phyloP scores from a whole-genome alignment of 1,140 invertebrate species.

The Mizuhopecten yessoensis region DNA sequence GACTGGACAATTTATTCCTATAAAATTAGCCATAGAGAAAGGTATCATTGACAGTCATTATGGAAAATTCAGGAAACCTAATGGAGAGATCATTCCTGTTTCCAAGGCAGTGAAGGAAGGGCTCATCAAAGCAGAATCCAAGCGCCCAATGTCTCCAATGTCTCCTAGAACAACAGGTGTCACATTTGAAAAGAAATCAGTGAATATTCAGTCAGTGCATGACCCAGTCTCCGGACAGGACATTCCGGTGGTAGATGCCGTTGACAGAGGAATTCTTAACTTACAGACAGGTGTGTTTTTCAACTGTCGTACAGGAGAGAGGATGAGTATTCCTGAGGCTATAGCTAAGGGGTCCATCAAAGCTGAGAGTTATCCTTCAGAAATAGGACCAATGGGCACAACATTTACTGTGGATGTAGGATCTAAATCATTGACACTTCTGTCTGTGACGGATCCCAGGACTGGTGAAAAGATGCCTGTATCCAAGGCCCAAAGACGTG shows the following conservation, averaged over 20 bases:
- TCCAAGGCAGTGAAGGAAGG: constrained; percentile 90
- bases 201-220: constrained; percentile 89
- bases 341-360: constrained; percentile 91
- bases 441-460: constrained; percentile 91
- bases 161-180: constrained; percentile 42
- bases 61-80: constrained; percentile 90
- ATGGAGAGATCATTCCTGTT: constrained; percentile 87
- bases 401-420: constrained; percentile 58
- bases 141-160: constrained; percentile 33
- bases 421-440: constrained; percentile 79
- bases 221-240: constrained; percentile 91
- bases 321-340: constrained; percentile 89
- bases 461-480: constrained; percentile 92
- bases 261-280: constrained; percentile 90
- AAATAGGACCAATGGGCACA: neutral
- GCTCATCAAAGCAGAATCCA: constrained; percentile 85
- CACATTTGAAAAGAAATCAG: constrained; percentile 88
- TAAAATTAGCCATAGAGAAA: constrained; percentile 90
- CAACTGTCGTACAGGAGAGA: constrained; percentile 87
- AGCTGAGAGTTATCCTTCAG: constrained; percentile 58
- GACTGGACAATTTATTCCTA: constrained; percentile 87
- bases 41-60: constrained; percentile 90
- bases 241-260: constrained; percentile 89
- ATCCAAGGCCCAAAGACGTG: constrained; percentile 90
- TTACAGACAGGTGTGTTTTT: constrained; percentile 66